Evolutionary conservation across 1,140 invertebrate genomes (phyloP).

Genomic region (Zaprionus lachaisei): DNA sequence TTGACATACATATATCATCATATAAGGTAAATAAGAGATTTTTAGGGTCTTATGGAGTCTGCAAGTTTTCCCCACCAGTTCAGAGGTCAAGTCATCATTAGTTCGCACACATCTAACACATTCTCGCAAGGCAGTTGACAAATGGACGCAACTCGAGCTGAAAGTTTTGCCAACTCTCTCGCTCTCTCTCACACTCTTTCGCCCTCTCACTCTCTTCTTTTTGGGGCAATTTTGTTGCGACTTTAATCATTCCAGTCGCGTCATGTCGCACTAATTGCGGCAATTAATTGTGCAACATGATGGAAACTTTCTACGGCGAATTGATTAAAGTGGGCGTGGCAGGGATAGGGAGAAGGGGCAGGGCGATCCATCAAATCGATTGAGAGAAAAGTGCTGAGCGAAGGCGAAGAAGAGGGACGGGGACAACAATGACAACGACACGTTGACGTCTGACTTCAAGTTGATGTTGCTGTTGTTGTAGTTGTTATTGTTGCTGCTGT

Average conservation of each 20-base stretch:
- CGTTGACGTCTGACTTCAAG: conserved; percentile 63
- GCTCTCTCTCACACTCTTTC: background rate
- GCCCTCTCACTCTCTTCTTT: background rate
- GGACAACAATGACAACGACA: conserved; percentile 44
- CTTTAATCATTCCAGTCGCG: conserved; percentile 60
- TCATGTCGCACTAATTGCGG: conserved; percentile 68
- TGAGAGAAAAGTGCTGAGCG: conserved; percentile 32
- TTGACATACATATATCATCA: no score
- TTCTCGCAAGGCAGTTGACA: background rate
- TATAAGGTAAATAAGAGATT: no score
- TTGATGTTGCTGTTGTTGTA: conserved; percentile 30
- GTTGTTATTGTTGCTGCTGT: conserved; percentile 42
- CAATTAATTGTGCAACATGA: conserved; percentile 66
- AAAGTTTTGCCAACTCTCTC: conserved; percentile 1
- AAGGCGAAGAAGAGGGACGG: background rate
- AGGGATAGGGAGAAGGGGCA: background rate
- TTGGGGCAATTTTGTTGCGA: conserved; percentile 2
- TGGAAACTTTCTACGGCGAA: conserved; percentile 42
- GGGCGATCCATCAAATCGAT: conserved; percentile 41
- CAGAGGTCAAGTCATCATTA: background rate
- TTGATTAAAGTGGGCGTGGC: conserved; percentile 41
- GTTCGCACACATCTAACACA: background rate
- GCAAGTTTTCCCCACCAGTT: background rate
- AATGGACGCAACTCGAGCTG: background rate
- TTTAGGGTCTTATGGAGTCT: background rate